Base-by-base conservation (phyloP, 2,797 vertebrate species). In the Melanotaenia trifasciata region DNA sequence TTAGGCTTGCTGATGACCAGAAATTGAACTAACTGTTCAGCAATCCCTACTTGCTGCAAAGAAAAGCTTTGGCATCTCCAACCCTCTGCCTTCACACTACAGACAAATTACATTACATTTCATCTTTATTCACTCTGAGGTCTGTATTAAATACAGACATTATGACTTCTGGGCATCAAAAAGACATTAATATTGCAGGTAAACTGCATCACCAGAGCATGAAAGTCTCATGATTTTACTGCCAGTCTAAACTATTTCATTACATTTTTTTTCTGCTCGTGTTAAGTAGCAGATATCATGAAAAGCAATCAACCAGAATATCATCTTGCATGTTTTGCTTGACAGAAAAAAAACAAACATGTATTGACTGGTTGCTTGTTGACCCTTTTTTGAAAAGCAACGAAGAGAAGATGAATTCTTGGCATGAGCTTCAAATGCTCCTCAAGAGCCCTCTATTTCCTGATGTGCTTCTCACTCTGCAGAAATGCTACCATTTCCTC, bases 401-500 rank as follows among this genome's bases (percentile, higher is more conserved):
- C 69, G 76, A 81, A 80, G 70, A 85, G 78, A 80, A 72, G 78
- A 73, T 58, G 45, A 74, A 86, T 81, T 81, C 24, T 64, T 74
- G 74, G 78, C 84, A 68, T 40, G 0, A 14, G 64, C 22, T 68
- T 67, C 54, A 75, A 75, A 60, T 70, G 65, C 79, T 78, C 64
- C 75, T 80, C 60, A 2, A 67, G 67, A 87, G 70, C 59, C 58
- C 76, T 80, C 80, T 20, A 64, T 81, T 85, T 85, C 79, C 84
- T 56, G 64, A 82, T 82, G 33, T 64, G 81, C 66, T 70, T 86
- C 85, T 82, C 81, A 61, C 73, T 72, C 77, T 66, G 80, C 81
- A 84, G 74, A 89, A 90, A 89, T 66, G 64, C 82, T 83, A 76
- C 85, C 79, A 86, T 90, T 92, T 89, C 68, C 79, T 68, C 72